Evolutionary conservation across 1,140 invertebrate species (phyloP).

Genomic region (Trachymyrmex cornetzi): DNA sequence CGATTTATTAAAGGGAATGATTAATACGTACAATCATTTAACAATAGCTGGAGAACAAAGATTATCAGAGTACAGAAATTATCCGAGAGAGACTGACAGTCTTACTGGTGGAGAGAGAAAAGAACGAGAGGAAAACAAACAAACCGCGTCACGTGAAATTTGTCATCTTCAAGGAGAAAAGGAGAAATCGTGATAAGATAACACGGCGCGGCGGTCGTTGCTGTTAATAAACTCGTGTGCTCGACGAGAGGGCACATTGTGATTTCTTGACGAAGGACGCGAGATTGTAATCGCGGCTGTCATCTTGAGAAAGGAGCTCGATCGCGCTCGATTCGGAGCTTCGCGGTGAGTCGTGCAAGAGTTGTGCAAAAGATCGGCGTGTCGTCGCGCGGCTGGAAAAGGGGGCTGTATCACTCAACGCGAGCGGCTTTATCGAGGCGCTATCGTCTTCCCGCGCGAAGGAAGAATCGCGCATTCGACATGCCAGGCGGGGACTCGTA

Average conservation of each 20-base stretch:
- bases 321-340: constrained; percentile 11
- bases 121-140: background rate
- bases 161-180: background rate
- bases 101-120: background rate
- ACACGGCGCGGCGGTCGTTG: constrained; percentile 4
- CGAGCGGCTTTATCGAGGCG: constrained; percentile 62
- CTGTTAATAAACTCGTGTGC: constrained; percentile 20
- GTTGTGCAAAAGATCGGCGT: constrained; percentile 68
- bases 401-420: constrained; percentile 58
- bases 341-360: constrained; percentile 45
- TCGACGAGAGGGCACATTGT: background rate
- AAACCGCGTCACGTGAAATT: background rate
- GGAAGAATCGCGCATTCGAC: constrained; percentile 46
- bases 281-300: background rate
- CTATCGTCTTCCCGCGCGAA: constrained; percentile 37
- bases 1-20: background rate
- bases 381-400: constrained; percentile 55
- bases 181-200: constrained; percentile 49
- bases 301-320: constrained; percentile 4
- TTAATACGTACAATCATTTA: background rate
- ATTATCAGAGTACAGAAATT: background rate
- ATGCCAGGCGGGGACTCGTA: constrained; percentile 22
- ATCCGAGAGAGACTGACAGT: background rate
- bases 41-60: background rate
- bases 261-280: constrained; percentile 7